These are phyloP conservation scores for Anguilla marmorata DNA, from an alignment of 2,797 vertebrate species.

Conservation along the genomic window DNA sequence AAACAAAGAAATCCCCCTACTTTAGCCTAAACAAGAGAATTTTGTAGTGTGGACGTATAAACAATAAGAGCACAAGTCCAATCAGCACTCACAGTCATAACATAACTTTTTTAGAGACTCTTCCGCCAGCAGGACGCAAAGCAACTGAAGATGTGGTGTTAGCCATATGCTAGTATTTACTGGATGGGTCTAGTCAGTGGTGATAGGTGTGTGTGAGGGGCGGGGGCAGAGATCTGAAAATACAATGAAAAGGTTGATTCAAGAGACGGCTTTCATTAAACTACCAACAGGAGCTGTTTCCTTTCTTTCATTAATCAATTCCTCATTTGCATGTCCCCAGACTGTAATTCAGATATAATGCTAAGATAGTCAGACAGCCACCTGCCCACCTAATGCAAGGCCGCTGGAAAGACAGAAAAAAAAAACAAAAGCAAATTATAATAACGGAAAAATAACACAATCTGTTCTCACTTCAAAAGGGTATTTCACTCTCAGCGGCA, in stretches of 20 bases:
- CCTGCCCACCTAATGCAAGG: background rate
- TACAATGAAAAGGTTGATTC: conserved; percentile 58
- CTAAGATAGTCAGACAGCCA: background rate
- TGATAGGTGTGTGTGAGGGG: conserved; percentile 39
- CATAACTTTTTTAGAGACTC: conserved; percentile 45
- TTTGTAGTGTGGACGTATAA: conserved; percentile 59
- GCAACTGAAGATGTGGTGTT: conserved; percentile 31
- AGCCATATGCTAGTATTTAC: conserved; percentile 41
- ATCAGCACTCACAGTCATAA: conserved; percentile 62
- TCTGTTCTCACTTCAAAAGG: background rate
- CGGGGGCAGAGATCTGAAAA: conserved; percentile 27
- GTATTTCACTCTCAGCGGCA: background rate
- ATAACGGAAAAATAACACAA: background rate
- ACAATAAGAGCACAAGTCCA: conserved; percentile 58
- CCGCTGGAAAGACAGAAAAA: background rate
- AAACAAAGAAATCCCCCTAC: conserved; percentile 64
- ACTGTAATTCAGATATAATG: conserved; percentile 15
- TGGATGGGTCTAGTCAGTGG: background rate
- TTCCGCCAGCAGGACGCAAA: conserved; percentile 48
- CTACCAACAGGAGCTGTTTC: conserved; percentile 38
- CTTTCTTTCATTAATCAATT: conserved; percentile 49
- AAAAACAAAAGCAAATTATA: background rate
- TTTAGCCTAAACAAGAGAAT: conserved; percentile 60
- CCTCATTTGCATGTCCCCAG: conserved; percentile 47
- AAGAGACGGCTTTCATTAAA: conserved; percentile 48